Base-by-base conservation (phyloP, 1,140 invertebrate species). In the Drosophila ohnishii region DNA sequence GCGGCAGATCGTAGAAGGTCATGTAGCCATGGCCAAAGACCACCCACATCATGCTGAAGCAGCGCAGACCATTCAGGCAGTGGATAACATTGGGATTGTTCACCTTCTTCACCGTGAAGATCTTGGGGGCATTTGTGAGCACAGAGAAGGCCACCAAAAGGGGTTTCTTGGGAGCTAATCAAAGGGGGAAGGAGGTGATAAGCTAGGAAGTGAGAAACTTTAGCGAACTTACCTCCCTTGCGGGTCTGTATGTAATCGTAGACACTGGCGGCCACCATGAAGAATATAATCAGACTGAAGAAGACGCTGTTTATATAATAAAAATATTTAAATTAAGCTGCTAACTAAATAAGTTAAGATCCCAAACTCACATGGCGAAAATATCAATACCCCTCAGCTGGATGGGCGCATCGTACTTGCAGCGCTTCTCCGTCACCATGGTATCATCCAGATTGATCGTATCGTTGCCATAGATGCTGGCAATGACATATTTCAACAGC, bases 21-120 rank as follows among this genome's bases (percentile, higher is more conserved):
- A 92, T 75, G 70, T 92, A 93, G 10, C 91, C 79, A 58, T 96
- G 95, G 1, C 94, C 94, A 4, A 95, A 77, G 10, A 95, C 92
- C n/a, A 96, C 93, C 95, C 95, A 95, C 22, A 93, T 88, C 92
- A 95, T 94, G 51, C 94, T 94, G n/a, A 95, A 80, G n/a, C 93
- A 92, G 56, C 94, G 92, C 25, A 95, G 80, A 0, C 94, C 94
- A 58, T 94, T 92, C 35, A 95, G 44, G 66, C 93, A 94, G 34
- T 91, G 84, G 8, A 94, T 90, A 1, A 90, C 82, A 72, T 90
- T 91, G 5, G 90, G 90, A 34, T 59, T 90, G 48, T 90, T 90
- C 1, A 80, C 69, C 16, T 86, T 75, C 44, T 90, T 91, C 1
- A 91, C 90, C 5, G 83, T 90, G 48, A 91, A 91, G 22, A 91